Percentiles rank a stretch among this genome's conserved stretches.
These are phyloP conservation scores for Gymnosoma rotundatum DNA, from an alignment of 2,888 invertebrate genomes.

Conservation along the genomic window DNA sequence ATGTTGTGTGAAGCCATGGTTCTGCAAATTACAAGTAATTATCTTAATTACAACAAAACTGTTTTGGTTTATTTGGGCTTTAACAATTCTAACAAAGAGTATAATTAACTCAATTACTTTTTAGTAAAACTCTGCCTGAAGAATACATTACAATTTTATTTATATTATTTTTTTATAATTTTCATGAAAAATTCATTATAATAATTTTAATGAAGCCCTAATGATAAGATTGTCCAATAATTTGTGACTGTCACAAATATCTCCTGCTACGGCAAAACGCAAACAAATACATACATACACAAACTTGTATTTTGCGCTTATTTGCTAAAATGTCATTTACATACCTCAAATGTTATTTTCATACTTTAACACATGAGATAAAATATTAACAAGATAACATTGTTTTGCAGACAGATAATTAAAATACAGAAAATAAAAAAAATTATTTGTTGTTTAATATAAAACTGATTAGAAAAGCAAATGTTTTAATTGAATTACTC, in stretches of 20 bases:
- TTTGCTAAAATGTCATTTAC: slow-evolving; percentile 54
- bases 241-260: slow-evolving; percentile 17
- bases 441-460: slow-evolving; percentile 7
- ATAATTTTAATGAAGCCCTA: neutral
- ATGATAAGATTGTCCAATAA: slow-evolving; percentile 14
- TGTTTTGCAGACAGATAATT: neutral
- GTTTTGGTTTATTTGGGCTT: neutral
- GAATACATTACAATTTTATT: too few relatives aligned
- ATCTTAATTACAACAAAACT: slow-evolving; percentile 9
- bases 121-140: too few relatives aligned
- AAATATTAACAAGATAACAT: slow-evolving; percentile 20
- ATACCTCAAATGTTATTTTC: neutral
- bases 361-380: slow-evolving; percentile 2
- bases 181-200: too few relatives aligned
- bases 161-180: too few relatives aligned
- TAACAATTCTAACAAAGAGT: neutral
- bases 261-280: neutral
- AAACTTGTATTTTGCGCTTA: slow-evolving; percentile 50
- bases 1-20: slow-evolving; percentile 24
- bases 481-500: neutral
- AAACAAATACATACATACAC: neutral
- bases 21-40: slow-evolving; percentile 19
- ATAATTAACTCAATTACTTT: neutral
- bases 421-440: neutral
- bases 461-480: slow-evolving; percentile 47